Evolutionary conservation across 2,797 vertebrate genomes (phyloP).

Genomic region (Caiman crocodilus): DNA sequence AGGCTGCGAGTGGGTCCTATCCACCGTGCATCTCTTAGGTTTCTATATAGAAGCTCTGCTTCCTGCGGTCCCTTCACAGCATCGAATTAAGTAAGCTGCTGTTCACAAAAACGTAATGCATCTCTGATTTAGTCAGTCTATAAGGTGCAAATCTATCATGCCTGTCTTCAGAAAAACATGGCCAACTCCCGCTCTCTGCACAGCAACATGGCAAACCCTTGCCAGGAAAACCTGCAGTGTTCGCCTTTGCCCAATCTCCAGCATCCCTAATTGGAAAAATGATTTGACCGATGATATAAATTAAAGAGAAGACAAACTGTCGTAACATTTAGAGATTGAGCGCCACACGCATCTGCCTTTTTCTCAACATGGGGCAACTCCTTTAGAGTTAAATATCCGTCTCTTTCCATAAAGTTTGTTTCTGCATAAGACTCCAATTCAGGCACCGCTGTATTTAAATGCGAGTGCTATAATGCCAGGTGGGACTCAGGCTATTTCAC

Average conservation of each 20-base stretch:
- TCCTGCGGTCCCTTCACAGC: too few species aligned
- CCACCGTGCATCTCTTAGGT: too few species aligned
- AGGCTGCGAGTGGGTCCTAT: too few species aligned
- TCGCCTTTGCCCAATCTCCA: constrained; percentile 8
- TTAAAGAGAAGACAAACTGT: constrained; percentile 35
- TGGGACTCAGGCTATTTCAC: neutral
- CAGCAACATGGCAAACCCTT: constrained; percentile 17
- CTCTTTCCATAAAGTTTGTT: neutral
- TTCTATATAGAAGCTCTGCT: too few species aligned
- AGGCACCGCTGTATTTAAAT: neutral
- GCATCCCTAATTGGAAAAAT: constrained; percentile 17
- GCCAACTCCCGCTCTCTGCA: neutral
- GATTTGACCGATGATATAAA: constrained; percentile 13
- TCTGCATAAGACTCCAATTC: neutral
- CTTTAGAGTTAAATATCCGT: neutral
- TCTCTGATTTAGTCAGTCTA: too few species aligned
- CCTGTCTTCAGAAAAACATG: too few species aligned
- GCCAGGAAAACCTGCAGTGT: constrained; percentile 7
- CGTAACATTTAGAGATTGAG: neutral
- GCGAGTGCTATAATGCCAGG: rapidly evolving
- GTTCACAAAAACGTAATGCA: too few species aligned
- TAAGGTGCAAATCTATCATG: too few species aligned
- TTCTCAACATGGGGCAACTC: neutral
- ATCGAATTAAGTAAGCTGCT: too few species aligned
- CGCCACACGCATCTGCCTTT: neutral